Conservation (phyloP, 2,797 vertebrate genomes). For the Tadarida brasiliensis region DNA sequence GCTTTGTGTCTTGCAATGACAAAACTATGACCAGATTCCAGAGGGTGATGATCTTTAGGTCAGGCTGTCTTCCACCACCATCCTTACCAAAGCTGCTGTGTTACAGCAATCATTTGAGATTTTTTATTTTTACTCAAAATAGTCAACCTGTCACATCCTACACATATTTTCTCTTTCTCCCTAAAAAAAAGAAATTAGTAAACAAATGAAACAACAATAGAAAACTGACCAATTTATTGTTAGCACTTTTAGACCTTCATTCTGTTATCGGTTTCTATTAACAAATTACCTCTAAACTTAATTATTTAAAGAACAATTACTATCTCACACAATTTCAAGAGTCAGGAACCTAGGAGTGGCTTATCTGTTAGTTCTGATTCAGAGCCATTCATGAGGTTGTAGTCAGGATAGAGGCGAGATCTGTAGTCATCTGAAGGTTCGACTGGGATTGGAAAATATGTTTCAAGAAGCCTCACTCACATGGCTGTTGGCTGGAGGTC, state of each 20-base stretch:
- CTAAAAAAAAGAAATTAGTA: neutral
- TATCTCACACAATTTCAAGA: neutral
- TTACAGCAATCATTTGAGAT: neutral
- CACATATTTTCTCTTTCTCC: neutral
- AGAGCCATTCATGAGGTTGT: neutral
- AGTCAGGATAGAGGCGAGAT: neutral
- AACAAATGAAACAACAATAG: neutral
- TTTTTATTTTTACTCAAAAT: neutral
- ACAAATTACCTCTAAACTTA: neutral
- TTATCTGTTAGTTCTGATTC: neutral
- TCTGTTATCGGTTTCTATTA: neutral
- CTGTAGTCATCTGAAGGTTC: neutral
- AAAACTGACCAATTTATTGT: neutral
- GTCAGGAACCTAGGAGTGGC: neutral
- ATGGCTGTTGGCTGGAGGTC: neutral
- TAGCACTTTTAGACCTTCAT: neutral
- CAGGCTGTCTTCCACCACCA: neutral
- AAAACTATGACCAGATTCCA: neutral
- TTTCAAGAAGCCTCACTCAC: neutral
- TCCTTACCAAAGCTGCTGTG: neutral
- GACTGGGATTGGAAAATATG: neutral
- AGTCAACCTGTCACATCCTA: neutral
- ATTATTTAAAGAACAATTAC: neutral
- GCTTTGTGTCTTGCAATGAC: neutral
- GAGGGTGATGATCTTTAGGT: neutral